A percentile compares a stretch with the other conserved stretches of the same genome.
phyloP scores from a whole-genome alignment of 2,113 vertebrate species.

The Tragelaphus scriptus region DNA sequence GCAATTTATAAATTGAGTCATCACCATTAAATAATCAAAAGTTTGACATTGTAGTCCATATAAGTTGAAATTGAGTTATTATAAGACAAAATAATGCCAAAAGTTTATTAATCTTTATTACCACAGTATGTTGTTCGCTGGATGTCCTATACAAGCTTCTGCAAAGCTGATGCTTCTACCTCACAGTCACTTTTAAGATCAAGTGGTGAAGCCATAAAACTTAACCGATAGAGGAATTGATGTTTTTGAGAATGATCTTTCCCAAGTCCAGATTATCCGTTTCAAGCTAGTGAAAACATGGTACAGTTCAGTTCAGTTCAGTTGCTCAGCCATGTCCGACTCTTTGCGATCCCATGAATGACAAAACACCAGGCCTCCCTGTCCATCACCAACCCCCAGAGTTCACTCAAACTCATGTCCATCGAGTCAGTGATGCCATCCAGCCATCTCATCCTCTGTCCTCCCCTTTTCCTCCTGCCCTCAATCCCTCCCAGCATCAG shows the following conservation, averaged over 20 bases:
- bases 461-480: no score
- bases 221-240: neutral
- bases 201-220: neutral
- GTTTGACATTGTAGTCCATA: neutral
- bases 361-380: accelerated
- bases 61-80: neutral
- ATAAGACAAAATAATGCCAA: neutral
- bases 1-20: neutral
- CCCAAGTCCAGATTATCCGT: neutral
- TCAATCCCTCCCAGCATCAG: no score
- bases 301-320: neutral
- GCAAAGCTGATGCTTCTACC: neutral
- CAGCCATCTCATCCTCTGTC: no score
- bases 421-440: no score
- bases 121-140: neutral
- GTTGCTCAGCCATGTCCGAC: no score
- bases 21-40: neutral
- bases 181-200: neutral
- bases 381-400: no score
- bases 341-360: no score
- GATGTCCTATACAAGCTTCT: neutral
- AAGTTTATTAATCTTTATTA: neutral
- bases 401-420: no score
- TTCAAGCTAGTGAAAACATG: neutral
- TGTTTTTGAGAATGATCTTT: neutral